Evolutionary conservation across 2,113 vertebrate genomes (phyloP), one percentile per base, ranked within the genome.

Genomic region (Manacus vitellinus): DNA sequence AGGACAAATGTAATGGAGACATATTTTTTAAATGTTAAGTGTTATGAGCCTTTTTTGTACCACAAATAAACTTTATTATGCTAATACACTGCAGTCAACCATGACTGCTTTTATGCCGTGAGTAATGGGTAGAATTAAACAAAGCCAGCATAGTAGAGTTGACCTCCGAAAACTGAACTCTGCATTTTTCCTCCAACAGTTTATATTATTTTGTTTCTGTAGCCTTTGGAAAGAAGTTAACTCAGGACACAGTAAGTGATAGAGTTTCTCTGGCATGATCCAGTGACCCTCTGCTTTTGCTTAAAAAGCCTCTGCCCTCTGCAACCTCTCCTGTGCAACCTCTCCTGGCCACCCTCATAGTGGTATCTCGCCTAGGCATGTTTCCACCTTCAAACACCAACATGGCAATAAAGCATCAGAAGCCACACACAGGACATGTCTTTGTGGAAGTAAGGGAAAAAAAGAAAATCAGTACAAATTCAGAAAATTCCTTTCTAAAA

Each of bases 41-140:
- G 61, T 94, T 91, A 93, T 65, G 41, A 82, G 33, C 24, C 28
- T 56, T 65, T 62, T 89, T 58, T 62, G 23, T 46, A 82, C n/a
- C 10, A 58, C 54, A 94, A 94, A 96, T 94, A 91, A 94, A 74
- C 70, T 78, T 88, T 43, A 91, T 87, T 66, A 33, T 33, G 15
- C 18, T 61, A 55, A 52, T 74, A 52, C 18, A 20, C 30, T 41
- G 63, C 63, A 83, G 65, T 61, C 85, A 92, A 20, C 43, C 47
- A 68, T 1, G 10, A 74, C 46, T 56, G 62, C 22, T 66, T 84
- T 92, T 82, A 44, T 35, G 68, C 35, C 41, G 30, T 49, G 61
- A 94, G 52, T 62, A 94, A 88, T 24, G 35, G 44, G 30, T 12
- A 91, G 72, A 83, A 72, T 61, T 82, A 94, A 88, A 67, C 47